Evolutionary conservation across 2,113 vertebrate genomes (phyloP).

Genomic region (Muscicapa adusta): DNA sequence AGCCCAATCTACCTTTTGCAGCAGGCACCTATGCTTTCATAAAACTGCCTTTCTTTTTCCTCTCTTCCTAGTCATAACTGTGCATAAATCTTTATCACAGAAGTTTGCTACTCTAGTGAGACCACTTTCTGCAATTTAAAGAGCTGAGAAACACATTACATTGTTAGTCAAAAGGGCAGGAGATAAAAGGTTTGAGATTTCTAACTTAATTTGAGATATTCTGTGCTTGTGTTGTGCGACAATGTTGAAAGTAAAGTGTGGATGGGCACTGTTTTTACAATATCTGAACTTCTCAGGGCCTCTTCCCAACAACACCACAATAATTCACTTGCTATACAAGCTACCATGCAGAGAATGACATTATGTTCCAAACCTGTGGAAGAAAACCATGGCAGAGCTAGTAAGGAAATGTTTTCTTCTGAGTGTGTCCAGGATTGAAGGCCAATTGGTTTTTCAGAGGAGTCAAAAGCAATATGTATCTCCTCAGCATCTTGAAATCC

Average conservation of each 20-base stretch:
- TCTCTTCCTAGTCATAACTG: neutral
- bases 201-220: constrained; percentile 33
- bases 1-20: neutral
- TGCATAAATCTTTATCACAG: constrained; percentile 17
- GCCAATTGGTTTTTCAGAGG: constrained; percentile 7
- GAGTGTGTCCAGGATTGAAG: neutral
- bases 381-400: neutral
- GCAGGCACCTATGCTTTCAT: neutral
- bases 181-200: constrained; percentile 9
- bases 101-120: constrained; percentile 1
- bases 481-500: constrained; percentile 44
- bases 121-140: constrained; percentile 5
- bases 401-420: neutral
- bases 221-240: neutral
- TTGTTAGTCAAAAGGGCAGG: constrained; percentile 29
- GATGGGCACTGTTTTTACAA: neutral
- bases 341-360: neutral
- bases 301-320: neutral
- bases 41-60: neutral
- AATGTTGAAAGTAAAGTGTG: neutral
- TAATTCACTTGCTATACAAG: neutral
- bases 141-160: neutral
- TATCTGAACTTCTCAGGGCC: neutral
- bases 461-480: constrained; percentile 29
- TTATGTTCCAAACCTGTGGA: neutral